Evolutionary conservation across 2,113 vertebrate species (phyloP).

Genomic region (Seriola rivoliana): DNA sequence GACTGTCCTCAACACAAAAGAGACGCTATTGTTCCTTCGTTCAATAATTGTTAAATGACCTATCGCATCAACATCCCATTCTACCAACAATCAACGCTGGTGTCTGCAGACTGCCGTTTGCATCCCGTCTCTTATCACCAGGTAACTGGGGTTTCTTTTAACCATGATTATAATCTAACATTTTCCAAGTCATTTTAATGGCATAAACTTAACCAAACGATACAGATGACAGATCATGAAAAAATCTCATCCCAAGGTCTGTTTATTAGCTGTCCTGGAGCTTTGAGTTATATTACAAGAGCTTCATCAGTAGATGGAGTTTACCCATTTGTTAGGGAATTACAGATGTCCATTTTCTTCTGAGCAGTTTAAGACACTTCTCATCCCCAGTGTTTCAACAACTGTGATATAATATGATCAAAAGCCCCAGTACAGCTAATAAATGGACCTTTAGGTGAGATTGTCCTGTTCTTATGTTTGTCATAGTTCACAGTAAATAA

Average conservation of each 20-base stretch:
- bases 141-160: background rate
- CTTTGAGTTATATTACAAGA: background rate
- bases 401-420: background rate
- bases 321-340: background rate
- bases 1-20: background rate
- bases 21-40: background rate
- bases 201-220: no score
- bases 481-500: no score
- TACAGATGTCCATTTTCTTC: background rate
- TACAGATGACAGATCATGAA: background rate
- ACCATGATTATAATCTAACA: background rate
- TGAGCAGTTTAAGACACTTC: background rate
- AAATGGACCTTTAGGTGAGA: no score
- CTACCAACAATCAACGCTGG: background rate
- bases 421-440: no score
- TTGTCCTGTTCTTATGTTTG: no score
- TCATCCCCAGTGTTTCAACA: background rate
- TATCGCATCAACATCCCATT: background rate
- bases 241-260: background rate
- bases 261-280: background rate
- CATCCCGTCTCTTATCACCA: background rate
- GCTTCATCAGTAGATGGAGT: background rate
- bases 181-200: background rate
- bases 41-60: background rate
- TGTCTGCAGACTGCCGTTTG: background rate